These are phyloP conservation scores for Urechis unicinctus DNA, from an alignment of 2,888 invertebrate genomes.

Conservation along the genomic window DNA sequence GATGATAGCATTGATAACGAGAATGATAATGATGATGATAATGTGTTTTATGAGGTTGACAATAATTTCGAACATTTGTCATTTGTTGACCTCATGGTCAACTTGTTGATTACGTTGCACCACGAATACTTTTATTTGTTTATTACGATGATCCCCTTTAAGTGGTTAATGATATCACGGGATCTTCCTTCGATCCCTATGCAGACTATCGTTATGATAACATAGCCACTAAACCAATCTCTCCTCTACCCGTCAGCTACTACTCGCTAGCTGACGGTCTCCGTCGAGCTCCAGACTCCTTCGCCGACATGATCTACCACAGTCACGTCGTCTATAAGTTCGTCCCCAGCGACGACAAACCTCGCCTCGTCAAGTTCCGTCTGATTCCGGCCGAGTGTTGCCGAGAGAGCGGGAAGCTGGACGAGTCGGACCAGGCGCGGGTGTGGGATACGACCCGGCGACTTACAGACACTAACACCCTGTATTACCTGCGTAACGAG, in stretches of 20 bases:
- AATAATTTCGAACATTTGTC: no score
- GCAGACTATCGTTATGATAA: not conserved
- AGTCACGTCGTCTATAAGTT: slow-evolving; percentile 20
- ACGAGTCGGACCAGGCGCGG: slow-evolving; percentile 11
- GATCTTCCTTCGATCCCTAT: no score
- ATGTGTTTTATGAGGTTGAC: no score
- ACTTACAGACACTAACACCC: slow-evolving; percentile 1
- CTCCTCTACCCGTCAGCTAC: no score
- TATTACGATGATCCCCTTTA: no score
- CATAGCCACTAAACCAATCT: no score
- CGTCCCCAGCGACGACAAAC: slow-evolving; percentile 11
- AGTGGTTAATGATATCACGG: no score
- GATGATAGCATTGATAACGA: no score
- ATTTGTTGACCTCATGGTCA: no score
- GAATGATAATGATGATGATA: no score
- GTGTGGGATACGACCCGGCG: slow-evolving; percentile 6
- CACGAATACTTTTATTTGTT: no score
- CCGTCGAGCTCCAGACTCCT: slow-evolving; percentile 18
- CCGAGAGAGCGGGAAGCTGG: slow-evolving; percentile 17
- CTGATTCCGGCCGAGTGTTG: slow-evolving; percentile 12
- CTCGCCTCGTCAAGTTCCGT: slow-evolving; percentile 16
- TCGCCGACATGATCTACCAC: slow-evolving; percentile 19
- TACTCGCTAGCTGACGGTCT: slow-evolving; percentile 19
- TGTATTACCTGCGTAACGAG: slow-evolving; percentile 17
- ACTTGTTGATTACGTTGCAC: no score